These are phyloP conservation scores for Manacus vitellinus DNA, from an alignment of 2,113 vertebrate genomes.

Conservation along the genomic window DNA sequence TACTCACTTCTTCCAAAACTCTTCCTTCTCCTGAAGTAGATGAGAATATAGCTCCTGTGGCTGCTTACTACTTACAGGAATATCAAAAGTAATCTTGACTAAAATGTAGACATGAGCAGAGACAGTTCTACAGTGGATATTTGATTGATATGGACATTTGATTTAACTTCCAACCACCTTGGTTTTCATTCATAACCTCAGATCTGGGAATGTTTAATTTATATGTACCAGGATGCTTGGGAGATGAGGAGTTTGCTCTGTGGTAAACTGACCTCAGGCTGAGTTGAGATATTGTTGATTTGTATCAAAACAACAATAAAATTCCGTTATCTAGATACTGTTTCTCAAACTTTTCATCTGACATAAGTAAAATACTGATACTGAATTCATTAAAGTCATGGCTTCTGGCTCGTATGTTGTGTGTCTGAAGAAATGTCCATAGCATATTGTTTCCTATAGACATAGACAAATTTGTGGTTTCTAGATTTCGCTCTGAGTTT, in stretches of 20 bases:
- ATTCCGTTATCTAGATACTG: background rate
- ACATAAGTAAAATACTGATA: background rate
- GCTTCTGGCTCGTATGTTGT: background rate
- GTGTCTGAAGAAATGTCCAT: background rate
- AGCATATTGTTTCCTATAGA: background rate
- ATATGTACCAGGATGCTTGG: background rate
- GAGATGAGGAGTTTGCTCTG: constrained; percentile 10
- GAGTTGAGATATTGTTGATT: background rate
- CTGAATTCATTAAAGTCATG: background rate
- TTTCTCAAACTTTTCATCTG: constrained; percentile 24
- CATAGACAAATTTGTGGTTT: background rate
- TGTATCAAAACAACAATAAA: background rate
- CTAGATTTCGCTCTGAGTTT: background rate
- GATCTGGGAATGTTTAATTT: constrained; percentile 19
- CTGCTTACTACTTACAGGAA: background rate
- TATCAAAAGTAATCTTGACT: background rate
- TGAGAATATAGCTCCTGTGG: background rate
- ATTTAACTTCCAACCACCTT: background rate
- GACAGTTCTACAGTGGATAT: background rate
- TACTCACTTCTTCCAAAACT: background rate
- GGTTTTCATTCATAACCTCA: constrained; percentile 13
- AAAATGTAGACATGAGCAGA: background rate
- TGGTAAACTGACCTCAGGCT: background rate
- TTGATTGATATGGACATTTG: background rate
- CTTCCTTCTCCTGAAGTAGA: background rate